These are phyloP conservation scores for Eupleurogrammus muticus DNA, from an alignment of 2,797 vertebrate genomes.

Conservation along the genomic window DNA sequence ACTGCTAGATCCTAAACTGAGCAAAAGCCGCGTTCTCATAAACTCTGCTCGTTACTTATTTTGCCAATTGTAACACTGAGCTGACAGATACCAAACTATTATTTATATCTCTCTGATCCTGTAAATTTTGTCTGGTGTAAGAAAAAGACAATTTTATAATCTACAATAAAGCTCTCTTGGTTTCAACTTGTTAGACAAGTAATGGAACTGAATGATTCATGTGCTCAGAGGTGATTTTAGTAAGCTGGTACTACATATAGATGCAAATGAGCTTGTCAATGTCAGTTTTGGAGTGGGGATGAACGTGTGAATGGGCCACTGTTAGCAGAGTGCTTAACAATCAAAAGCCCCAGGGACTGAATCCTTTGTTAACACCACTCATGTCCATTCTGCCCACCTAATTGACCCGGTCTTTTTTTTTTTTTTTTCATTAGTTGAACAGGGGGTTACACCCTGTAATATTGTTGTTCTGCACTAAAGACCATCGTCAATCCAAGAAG, in stretches of 20 bases:
- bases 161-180: neutral
- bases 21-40: constrained; percentile 8
- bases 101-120: constrained; percentile 33
- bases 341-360: constrained; percentile 30
- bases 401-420: constrained; percentile 50
- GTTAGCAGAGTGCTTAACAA: constrained; percentile 42
- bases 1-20: neutral
- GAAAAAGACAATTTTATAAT: neutral
- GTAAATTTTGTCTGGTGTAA: constrained; percentile 32
- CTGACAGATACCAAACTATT: constrained; percentile 17
- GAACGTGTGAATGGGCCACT: constrained; percentile 48
- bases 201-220: neutral
- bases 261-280: constrained; percentile 35
- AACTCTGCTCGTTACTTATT: constrained; percentile 40
- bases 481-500: constrained; percentile 16
- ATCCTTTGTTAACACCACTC: constrained; percentile 49
- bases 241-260: neutral
- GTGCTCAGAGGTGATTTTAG: constrained; percentile 2
- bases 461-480: constrained; percentile 14
- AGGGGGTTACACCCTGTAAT: constrained; percentile 30
- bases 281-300: constrained; percentile 13
- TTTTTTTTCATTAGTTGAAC: constrained; percentile 28
- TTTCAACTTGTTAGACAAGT: constrained; percentile 22
- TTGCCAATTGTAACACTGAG: constrained; percentile 19
- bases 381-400: constrained; percentile 35